Evolutionary conservation across 2,888 invertebrate species (phyloP).

Genomic region (Tetheella fluctuosa): DNA sequence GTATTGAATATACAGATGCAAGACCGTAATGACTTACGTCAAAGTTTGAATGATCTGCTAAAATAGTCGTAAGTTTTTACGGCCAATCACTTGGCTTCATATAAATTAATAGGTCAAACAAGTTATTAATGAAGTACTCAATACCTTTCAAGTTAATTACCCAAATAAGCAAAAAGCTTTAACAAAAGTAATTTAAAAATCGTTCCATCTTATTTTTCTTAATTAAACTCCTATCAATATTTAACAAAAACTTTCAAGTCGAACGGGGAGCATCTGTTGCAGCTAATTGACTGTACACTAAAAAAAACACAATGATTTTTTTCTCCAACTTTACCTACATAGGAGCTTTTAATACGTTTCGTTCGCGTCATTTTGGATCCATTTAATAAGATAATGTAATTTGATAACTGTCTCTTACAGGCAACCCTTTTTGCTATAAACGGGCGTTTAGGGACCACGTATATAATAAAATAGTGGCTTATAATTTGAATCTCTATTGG

Average conservation of each 20-base stretch:
- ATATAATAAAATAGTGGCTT: not conserved
- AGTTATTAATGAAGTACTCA: too few relatives aligned
- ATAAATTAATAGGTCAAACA: too few relatives aligned
- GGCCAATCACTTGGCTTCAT: too few relatives aligned
- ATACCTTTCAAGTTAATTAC: too few relatives aligned
- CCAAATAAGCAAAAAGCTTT: not conserved
- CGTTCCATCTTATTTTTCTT: too few relatives aligned
- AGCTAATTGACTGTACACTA: not conserved
- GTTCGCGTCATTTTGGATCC: slow-evolving; percentile 15
- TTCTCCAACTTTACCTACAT: not conserved
- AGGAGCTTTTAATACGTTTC: slow-evolving; percentile 12
- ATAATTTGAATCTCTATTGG: not conserved
- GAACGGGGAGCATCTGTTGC: not conserved
- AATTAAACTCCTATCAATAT: slow-evolving; percentile 1
- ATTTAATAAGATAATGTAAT: slow-evolving; percentile 16
- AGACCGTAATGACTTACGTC: too few relatives aligned
- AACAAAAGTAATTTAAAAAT: not conserved
- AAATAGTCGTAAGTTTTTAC: too few relatives aligned
- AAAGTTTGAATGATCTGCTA: too few relatives aligned
- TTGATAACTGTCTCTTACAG: slow-evolving; percentile 7
- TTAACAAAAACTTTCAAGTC: not conserved
- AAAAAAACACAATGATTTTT: not conserved
- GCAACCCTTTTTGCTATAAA: not conserved
- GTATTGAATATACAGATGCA: too few relatives aligned
- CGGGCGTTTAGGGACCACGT: not conserved